A percentile compares a stretch with the other conserved stretches of the same genome.
These are phyloP conservation scores for Bradypus variegatus DNA, from an alignment of 2,797 vertebrate species.

Conservation along the genomic window DNA sequence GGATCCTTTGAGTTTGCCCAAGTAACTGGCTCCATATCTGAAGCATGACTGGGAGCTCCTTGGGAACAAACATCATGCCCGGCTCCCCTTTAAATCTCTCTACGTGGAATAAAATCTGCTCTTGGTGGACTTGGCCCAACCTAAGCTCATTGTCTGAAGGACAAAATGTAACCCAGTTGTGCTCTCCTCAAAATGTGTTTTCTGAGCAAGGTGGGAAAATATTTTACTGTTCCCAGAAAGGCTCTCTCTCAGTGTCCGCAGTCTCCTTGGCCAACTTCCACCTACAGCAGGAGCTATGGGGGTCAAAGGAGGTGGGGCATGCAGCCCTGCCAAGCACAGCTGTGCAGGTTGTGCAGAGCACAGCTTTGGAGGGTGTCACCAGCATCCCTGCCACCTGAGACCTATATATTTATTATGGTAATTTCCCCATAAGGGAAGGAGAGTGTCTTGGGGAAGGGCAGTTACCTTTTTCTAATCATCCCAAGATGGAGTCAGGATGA, in stretches of 20 bases:
- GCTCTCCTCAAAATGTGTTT: not conserved
- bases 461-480: not conserved
- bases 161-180: rapidly evolving
- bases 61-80: rapidly evolving
- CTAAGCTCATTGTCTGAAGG: not conserved
- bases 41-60: not conserved
- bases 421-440: too few species aligned
- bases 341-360: rapidly evolving
- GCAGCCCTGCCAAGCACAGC: not conserved
- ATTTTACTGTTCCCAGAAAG: not conserved
- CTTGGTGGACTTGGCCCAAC: not conserved
- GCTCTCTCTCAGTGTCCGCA: not conserved
- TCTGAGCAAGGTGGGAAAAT: not conserved
- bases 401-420: rapidly evolving
- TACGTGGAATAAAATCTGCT: rapidly evolving
- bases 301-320: rapidly evolving
- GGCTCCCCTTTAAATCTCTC: rapidly evolving
- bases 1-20: not conserved
- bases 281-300: not conserved
- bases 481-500: not conserved
- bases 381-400: rapidly evolving
- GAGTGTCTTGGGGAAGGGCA: not conserved
- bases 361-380: not conserved
- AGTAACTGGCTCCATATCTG: rapidly evolving
- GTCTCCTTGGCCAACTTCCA: not conserved